Conservation (phyloP, 2,888 invertebrate species). For the Diplazon laetatorius region DNA sequence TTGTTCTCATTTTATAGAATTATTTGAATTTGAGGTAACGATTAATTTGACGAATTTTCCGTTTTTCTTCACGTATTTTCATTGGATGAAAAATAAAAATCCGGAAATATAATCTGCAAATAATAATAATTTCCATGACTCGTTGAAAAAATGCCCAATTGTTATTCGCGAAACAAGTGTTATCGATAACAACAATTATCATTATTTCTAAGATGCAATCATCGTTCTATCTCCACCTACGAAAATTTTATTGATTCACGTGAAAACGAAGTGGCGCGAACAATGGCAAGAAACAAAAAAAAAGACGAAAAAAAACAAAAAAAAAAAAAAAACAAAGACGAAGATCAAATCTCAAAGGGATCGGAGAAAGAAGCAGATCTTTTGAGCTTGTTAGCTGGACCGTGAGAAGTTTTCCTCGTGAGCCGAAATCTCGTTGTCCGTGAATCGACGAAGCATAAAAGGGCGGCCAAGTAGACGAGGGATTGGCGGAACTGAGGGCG, state of each 20-base stretch:
- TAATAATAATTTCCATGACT: too few species aligned
- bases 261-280: neutral
- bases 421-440: slow-evolving; percentile 56
- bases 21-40: neutral
- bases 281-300: neutral
- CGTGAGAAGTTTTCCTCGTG: slow-evolving; percentile 52
- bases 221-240: neutral
- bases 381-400: slow-evolving; percentile 59
- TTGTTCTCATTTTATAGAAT: too few species aligned
- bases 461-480: slow-evolving; percentile 33
- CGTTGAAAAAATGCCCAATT: too few species aligned
- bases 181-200: neutral
- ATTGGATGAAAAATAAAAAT: too few species aligned
- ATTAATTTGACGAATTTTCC: too few species aligned
- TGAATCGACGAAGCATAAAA: slow-evolving; percentile 49
- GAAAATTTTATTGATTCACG: slow-evolving; percentile 9
- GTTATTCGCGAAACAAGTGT: too few species aligned
- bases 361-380: slow-evolving; percentile 38
- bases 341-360: slow-evolving; percentile 19
- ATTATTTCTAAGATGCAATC: neutral
- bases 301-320: neutral
- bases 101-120: too few species aligned
- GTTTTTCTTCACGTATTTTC: too few species aligned
- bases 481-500: too few species aligned
- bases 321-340: slow-evolving; percentile 1